Evolutionary conservation across 2,113 vertebrate species (phyloP), one percentile per base, ranked within the genome.

Genomic region (Anoura caudifer): DNA sequence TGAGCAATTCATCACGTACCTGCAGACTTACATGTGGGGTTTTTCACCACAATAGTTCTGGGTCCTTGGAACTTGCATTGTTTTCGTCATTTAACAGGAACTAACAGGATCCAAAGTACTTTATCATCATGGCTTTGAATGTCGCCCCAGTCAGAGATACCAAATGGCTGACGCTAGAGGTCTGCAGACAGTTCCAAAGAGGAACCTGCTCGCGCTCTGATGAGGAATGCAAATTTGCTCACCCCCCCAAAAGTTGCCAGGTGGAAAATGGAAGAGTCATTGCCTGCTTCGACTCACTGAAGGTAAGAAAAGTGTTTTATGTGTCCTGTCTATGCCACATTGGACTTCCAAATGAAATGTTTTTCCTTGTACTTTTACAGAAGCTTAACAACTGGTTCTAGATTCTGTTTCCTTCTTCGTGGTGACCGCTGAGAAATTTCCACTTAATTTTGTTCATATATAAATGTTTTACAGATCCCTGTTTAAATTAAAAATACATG

Each of bases 161-260:
- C 95, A 99, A 99, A 97, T 99, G 99, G 99, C 99, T 99, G 97
- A 99, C 99, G 0, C 98, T 99, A 91, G 99, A 99, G 98, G 99
- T 99, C 92, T 99, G 99, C 98, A 99, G 99, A 94, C 99, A 99
- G 94, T 99, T 99, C 98, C 99, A 99, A 98, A 98, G 99, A 91
- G 99, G 99, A 98, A 99, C 99, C 52, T 99, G 99, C 98, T 99
- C 99, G 19, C 99, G 99, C 87, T 99, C 99, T 65, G 99, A 99
- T 88, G 99, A 99, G 98, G 99, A 99, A 98, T 99, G 99, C 99
- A 99, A 99, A 98, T 99, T 99, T 98, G 99, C 99, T 98, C 99
- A 99, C 97, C 99, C 99, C 79, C 99, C 99, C 17, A 99, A 99
- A 99, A 99, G 99, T 97, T 99, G 99, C 99, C 99, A 99, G 98